Evolutionary conservation across 30 jellyfish, hydroid and myxozoan genomes (phyloP).

Genomic region (Hydractinia symbiolongicarpus): DNA sequence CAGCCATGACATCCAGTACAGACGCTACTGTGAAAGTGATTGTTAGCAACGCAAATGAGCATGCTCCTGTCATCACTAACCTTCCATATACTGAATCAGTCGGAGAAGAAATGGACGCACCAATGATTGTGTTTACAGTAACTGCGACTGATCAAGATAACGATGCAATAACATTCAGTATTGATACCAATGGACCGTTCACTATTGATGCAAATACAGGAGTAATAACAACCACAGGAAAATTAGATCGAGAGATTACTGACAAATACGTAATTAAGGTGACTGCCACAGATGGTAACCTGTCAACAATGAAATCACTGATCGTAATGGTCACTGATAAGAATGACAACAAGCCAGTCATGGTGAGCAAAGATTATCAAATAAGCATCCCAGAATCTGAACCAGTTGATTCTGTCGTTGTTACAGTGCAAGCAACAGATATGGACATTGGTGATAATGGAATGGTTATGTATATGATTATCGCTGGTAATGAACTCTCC

Average conservation of each 20-base stretch:
- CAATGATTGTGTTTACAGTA: slow-evolving; percentile 6
- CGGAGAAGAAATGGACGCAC: not conserved
- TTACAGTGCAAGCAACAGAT: slow-evolving; percentile 1
- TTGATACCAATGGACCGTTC: slow-evolving; percentile 42
- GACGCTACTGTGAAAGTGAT: slow-evolving; percentile 7
- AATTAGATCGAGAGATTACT: slow-evolving; percentile 61
- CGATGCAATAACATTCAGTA: not conserved
- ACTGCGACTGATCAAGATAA: slow-evolving; percentile 32
- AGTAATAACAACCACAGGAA: slow-evolving; percentile 29
- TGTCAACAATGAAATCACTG: slow-evolving; percentile 29
- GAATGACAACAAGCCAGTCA: slow-evolving; percentile 73
- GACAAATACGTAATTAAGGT: slow-evolving; percentile 44
- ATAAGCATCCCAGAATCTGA: not conserved
- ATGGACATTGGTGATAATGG: not conserved
- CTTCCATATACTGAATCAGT: not conserved
- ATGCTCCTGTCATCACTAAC: not conserved
- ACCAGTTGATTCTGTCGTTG: not conserved
- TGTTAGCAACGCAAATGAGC: not conserved
- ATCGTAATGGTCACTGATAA: slow-evolving; percentile 55
- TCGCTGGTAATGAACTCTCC: not conserved
- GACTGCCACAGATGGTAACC: slow-evolving; percentile 59
- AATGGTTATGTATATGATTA: slow-evolving; percentile 1
- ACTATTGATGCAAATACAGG: slow-evolving; percentile 52
- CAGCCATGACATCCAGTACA: slow-evolving; percentile 13
- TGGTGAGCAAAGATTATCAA: slow-evolving; percentile 11